Evolutionary conservation across 2,113 vertebrate genomes (phyloP).

Genomic region (Macquaria ambigua): DNA sequence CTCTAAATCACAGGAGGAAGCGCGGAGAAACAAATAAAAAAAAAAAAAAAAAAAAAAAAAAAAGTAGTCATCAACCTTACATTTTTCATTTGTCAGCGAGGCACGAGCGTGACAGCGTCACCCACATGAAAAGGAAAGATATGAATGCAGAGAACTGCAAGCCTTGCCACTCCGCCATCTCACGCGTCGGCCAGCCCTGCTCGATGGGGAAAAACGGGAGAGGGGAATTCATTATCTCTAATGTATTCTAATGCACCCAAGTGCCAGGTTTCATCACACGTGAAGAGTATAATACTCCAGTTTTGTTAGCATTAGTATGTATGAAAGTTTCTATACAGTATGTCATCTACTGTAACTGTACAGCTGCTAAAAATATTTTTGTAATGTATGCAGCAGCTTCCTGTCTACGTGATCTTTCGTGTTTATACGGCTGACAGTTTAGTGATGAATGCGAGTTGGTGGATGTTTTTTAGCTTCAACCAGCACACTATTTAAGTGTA

Average conservation of each 20-base stretch:
- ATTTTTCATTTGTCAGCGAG: slow-evolving; percentile 70
- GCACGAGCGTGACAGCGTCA: slow-evolving; percentile 46
- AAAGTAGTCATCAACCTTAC: slow-evolving; percentile 54
- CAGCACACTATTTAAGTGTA: background rate
- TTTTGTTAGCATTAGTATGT: slow-evolving; percentile 26
- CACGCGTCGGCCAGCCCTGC: background rate
- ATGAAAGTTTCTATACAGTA: slow-evolving; percentile 10
- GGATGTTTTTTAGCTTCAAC: slow-evolving; percentile 5
- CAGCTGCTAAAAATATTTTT: slow-evolving; percentile 2
- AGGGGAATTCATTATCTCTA: slow-evolving; percentile 57
- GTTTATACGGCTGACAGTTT: slow-evolving; percentile 17
- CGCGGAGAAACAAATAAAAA: slow-evolving; percentile 39
- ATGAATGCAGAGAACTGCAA: slow-evolving; percentile 17
- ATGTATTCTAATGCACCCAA: slow-evolving; percentile 62
- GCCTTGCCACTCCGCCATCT: slow-evolving; percentile 29
- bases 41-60: slow-evolving; percentile 37
- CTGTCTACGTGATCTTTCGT: background rate
- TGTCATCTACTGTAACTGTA: slow-evolving; percentile 14
- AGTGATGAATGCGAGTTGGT: background rate
- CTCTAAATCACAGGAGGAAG: slow-evolving; percentile 39
- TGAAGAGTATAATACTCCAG: slow-evolving; percentile 28
- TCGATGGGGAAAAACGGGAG: background rate
- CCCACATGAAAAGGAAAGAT: slow-evolving; percentile 37
- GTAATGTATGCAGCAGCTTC: background rate
- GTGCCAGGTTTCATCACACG: slow-evolving; percentile 49